These are phyloP conservation scores for Tetrao urogallus DNA, from an alignment of 2,113 vertebrate species.

Conservation along the genomic window DNA sequence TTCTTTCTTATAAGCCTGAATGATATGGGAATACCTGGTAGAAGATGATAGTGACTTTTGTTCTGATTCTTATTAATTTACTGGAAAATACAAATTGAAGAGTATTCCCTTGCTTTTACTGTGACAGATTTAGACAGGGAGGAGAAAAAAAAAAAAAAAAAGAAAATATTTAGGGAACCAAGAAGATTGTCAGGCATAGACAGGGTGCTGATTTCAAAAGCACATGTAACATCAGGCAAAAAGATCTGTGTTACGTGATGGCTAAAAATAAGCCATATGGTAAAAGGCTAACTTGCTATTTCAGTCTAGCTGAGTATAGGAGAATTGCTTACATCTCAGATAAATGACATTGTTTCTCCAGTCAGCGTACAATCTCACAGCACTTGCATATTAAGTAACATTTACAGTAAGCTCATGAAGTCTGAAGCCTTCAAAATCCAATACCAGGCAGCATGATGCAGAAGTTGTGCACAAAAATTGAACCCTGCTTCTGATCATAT, in stretches of 20 bases:
- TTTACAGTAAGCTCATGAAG: slow-evolving; percentile 40
- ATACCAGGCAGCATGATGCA: neutral
- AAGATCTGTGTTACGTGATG: neutral
- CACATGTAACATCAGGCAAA: neutral
- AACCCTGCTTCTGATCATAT: neutral
- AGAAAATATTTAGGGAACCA: neutral
- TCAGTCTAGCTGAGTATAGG: neutral
- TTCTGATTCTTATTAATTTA: neutral
- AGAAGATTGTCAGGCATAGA: neutral
- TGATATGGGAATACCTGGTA: neutral
- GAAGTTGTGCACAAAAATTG: slow-evolving; percentile 9
- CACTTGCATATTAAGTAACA: slow-evolving; percentile 38
- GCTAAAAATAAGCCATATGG: neutral
- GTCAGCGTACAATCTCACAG: slow-evolving; percentile 3
- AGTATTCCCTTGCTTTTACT: neutral
- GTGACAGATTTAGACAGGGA: neutral
- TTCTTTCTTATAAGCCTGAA: neutral
- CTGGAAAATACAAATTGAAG: neutral
- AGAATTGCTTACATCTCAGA: neutral
- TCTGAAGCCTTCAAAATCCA: slow-evolving; percentile 43
- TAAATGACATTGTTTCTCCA: neutral
- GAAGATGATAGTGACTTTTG: neutral
- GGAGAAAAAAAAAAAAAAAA: neutral
- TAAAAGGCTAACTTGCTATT: neutral
- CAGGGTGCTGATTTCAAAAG: neutral